phyloP scores from a whole-genome alignment of 2,797 vertebrate genomes.

The Sebastes iracundus region DNA sequence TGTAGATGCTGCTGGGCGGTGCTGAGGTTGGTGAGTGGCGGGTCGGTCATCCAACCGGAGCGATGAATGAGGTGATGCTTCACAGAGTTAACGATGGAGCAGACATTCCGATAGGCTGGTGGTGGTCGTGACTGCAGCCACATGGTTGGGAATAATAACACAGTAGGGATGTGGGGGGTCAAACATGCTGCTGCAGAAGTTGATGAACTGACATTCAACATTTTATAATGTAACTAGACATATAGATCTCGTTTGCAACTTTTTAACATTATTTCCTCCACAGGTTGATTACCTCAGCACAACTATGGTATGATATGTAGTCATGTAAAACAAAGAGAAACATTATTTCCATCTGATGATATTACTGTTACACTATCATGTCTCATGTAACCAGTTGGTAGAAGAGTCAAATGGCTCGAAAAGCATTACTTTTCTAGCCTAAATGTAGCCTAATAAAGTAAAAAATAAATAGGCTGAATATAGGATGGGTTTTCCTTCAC shows the following conservation, averaged over 20 bases:
- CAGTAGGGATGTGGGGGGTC: background rate
- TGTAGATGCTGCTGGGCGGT: conserved; percentile 54
- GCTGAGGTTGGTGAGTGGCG: conserved; percentile 46
- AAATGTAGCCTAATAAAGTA: background rate
- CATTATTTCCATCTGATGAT: too few relatives aligned
- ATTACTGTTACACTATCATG: background rate
- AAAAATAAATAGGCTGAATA: too few relatives aligned
- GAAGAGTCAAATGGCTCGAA: too few relatives aligned
- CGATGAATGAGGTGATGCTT: conserved; percentile 27
- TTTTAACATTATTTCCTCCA: background rate
- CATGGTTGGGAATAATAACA: conserved; percentile 44
- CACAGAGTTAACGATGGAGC: conserved; percentile 10
- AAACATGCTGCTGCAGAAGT: conserved; percentile 6
- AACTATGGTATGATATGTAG: too few relatives aligned
- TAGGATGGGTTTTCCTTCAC: background rate
- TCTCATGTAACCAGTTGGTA: background rate
- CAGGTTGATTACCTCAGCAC: background rate
- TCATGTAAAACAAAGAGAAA: background rate
- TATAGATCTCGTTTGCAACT: too few relatives aligned
- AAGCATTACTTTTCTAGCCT: background rate
- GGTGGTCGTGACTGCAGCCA: conserved; percentile 46
- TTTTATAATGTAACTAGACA: background rate
- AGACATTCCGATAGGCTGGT: conserved; percentile 53
- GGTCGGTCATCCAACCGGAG: conserved; percentile 36
- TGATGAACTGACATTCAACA: background rate